Conservation (phyloP, 1,140 invertebrate genomes). For the Cherax quadricarinatus region DNA sequence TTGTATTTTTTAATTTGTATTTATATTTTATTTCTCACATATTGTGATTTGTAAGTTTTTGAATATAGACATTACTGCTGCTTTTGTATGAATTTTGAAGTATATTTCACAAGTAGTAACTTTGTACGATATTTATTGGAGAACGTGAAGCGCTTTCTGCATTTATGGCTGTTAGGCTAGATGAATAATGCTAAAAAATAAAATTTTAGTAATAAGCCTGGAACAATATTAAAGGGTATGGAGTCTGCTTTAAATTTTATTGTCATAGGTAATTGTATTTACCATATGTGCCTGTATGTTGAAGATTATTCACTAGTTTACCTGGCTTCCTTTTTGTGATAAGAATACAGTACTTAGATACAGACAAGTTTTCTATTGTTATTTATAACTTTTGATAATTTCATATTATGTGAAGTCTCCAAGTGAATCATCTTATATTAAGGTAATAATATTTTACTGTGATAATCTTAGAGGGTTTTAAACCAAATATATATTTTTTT, state of each 20-base stretch:
- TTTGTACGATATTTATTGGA: background rate
- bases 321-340: constrained; percentile 17
- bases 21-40: background rate
- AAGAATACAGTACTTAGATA: background rate
- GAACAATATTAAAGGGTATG: background rate
- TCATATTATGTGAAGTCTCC: background rate
- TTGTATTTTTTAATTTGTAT: background rate
- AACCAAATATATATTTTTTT: background rate
- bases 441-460: constrained; percentile 39
- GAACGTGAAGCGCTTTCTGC: background rate
- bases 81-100: background rate
- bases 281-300: constrained; percentile 50
- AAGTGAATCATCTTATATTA: constrained; percentile 9
- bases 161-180: background rate
- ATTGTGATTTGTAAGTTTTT: background rate
- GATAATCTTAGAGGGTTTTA: constrained; percentile 5
- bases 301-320: constrained; percentile 33
- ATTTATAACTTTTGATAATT: constrained; percentile 2
- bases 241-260: constrained; percentile 2
- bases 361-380: constrained; percentile 4
- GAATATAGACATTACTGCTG: background rate
- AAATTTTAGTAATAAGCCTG: background rate
- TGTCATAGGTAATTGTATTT: constrained; percentile 16
- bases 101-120: background rate
- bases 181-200: background rate